Evolutionary conservation across 2,797 vertebrate genomes (phyloP).

Genomic region (Phoeniculus purpureus): DNA sequence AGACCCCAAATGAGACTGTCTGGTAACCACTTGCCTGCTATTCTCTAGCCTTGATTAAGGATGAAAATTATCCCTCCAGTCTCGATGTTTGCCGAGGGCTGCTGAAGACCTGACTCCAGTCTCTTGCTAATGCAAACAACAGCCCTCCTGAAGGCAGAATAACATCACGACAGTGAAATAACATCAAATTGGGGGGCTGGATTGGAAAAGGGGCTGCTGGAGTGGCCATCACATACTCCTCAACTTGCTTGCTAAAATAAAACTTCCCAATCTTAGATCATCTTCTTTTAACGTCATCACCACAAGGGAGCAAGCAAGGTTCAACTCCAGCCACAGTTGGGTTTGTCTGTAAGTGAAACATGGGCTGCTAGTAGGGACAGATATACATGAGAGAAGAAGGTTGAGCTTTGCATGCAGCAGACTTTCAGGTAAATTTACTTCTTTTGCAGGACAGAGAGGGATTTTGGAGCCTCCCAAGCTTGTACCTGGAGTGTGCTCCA

Average conservation of each 20-base stretch:
- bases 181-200: background rate
- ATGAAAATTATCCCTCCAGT: background rate
- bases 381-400: background rate
- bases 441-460: background rate
- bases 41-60: constrained; percentile 1
- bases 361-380: background rate
- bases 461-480: background rate
- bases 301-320: background rate
- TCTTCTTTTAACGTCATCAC: background rate
- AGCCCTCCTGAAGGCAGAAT: background rate
- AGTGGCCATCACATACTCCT: background rate
- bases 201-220: background rate
- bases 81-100: background rate
- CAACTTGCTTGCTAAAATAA: background rate
- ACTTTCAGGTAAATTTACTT: background rate
- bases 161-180: background rate
- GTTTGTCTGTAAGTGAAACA: background rate
- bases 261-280: background rate
- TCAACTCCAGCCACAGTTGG: background rate
- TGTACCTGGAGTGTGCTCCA: background rate
- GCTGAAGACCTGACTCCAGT: background rate
- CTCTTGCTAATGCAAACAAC: accelerated
- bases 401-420: too few relatives aligned
- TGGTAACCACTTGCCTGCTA: background rate
- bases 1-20: constrained; percentile 12